Base-by-base conservation (phyloP, 2,113 vertebrate species). In the Aspiorhynchus laticeps region DNA sequence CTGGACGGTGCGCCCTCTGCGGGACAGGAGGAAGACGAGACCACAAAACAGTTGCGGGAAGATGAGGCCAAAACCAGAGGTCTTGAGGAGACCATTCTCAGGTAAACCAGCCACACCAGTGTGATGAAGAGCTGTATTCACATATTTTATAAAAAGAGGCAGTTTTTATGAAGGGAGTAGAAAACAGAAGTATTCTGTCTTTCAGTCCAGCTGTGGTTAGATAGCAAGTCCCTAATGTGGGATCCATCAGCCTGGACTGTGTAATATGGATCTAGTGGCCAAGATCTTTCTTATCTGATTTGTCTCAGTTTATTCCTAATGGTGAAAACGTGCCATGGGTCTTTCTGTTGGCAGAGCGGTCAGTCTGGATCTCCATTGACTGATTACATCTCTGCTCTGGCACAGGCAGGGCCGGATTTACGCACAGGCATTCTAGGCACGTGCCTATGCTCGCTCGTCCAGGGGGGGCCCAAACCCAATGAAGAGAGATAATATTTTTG, bases 1-100 rank as follows among this genome's bases (percentile, higher is more conserved):
- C 94, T 98, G 91, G 97, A 98, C 7, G 98, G 97, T n/a, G 95
- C 95, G 0, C 96, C 96, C 0, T 90, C 97, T 83, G 92, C 95
- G 0, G 94, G 94, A 78, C 93, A 94, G 0, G 96, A 97, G 48
- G 97, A 97, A 53, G 96, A 97, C 0, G 95, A 96, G 59, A 95
- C 95, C 48, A 94, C 90, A 90, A 96, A 91, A 83, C 97, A 97
- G 89, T 94, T 98, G 92, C 94, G 96, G 79, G 96, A 97, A 83
- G 97, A 98, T 0, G 95, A 97, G 84, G 94, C 91, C 90, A 96
- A 94, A 92, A 95, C 95, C 69, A 95, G 92, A 92, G 94, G 84
- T 69, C 95, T 99, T 88, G 97, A 99, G 88, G 97, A 95, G 6
- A 94, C 93, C 86, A 96, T 99, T 90, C 91, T 91, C 91, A 97